Conservation (phyloP, 2,797 vertebrate genomes). For the Cryptoprocta ferox region DNA sequence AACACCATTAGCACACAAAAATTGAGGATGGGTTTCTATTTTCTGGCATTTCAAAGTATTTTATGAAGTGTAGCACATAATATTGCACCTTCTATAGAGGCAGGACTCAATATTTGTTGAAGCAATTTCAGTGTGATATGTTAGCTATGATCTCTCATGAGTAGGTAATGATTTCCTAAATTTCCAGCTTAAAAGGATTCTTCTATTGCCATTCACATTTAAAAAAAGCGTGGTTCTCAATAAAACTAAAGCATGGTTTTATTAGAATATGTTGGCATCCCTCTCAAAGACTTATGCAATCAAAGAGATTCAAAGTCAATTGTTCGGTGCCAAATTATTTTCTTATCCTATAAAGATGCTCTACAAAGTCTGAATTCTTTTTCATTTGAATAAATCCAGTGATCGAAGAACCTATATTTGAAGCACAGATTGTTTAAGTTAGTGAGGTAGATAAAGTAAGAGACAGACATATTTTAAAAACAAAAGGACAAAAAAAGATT, state of each 20-base stretch:
- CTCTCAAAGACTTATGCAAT: conserved; percentile 7
- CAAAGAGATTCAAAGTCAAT: conserved; percentile 40
- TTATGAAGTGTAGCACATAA: conserved; percentile 63
- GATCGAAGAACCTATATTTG: neutral
- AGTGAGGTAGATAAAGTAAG: neutral
- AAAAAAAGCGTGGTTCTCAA: neutral
- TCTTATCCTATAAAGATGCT: neutral
- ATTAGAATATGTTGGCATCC: conserved; percentile 1
- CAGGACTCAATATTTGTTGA: conserved; percentile 56
- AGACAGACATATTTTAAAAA: neutral
- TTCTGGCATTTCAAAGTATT: conserved; percentile 74
- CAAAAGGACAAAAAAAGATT: neutral
- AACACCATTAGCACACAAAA: conserved; percentile 77
- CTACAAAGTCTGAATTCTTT: neutral
- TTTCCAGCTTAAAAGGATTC: conserved; percentile 44
- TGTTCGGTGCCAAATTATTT: conserved; percentile 50
- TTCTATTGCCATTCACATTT: conserved; percentile 18
- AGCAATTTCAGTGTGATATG: conserved; percentile 37
- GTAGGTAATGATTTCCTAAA: conserved; percentile 43
- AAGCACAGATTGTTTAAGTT: neutral
- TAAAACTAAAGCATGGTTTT: conserved; percentile 27
- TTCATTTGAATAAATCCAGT: conserved; percentile 24
- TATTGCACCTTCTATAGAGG: conserved; percentile 42
- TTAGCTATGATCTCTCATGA: conserved; percentile 13
- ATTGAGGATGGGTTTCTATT: conserved; percentile 73